Base-by-base conservation (phyloP, 2,888 invertebrate genomes). In the Hololepta plana region DNA sequence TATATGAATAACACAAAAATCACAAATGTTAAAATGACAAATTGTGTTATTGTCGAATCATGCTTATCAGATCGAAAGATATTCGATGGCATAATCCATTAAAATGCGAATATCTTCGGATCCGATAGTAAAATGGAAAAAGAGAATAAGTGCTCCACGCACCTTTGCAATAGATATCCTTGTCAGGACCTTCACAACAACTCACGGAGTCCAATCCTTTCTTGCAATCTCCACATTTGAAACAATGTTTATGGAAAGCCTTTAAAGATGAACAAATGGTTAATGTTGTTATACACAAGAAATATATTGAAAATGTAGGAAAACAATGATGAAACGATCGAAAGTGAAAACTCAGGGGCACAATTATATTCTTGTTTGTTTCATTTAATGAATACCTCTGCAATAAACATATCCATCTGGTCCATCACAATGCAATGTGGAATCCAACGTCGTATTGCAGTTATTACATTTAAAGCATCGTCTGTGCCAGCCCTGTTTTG, bases 111-210 rank as follows among this genome's bases (percentile, higher is more conserved):
- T n/a, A n/a, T n/a, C n/a, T n/a, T n/a, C n/a, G n/a, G n/a, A n/a
- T n/a, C n/a, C n/a, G n/a, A n/a, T n/a, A 17, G 17, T 17, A n/a
- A 7, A 30, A 16, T 9, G n/a, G 24, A 23, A 14, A 9, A 7
- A n/a, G 24, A 15, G 32, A 35, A 37, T 41, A 34, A 42, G 43
- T 37, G 39, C 35, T 40, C 30, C 37, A 65, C 67, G 51, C 66
- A 84, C 87, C 82, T 79, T 82, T 90, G 67, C 93, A 93, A 65
- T 87, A 93, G 64, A 91, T 84, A 54, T 91, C 82, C 67, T 81
- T 82, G 57, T 91, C 87, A 46, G 90, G 80, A 49, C 84, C 91
- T 60, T 87, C 88, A 59, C 85, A 85, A 64, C 81, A 82, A 63
- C 77, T 80, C 49, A 79, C 72, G 40, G 87, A 87, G 64, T 88